A percentile compares a stretch with the other conserved stretches of the same genome.
Conservation (phyloP, 2,888 invertebrate species). For the Syrphus vitripennis region DNA sequence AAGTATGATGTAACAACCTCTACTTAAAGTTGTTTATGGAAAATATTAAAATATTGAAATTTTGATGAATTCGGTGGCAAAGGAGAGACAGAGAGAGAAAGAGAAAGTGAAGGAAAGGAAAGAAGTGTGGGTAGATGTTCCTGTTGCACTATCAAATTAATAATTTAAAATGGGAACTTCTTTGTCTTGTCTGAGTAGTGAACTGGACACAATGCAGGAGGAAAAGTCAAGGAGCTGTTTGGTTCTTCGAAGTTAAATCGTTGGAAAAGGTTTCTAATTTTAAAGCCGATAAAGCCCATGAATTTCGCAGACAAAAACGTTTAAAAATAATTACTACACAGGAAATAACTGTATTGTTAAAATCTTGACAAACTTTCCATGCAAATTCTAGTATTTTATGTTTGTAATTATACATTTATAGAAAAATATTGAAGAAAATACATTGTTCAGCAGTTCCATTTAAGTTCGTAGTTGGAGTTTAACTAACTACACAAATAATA, state of each 20-base stretch:
- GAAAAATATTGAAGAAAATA: too few species aligned
- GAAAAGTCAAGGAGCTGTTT: not conserved
- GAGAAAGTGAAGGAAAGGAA: not conserved
- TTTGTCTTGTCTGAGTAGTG: not conserved
- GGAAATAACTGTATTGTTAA: too few species aligned
- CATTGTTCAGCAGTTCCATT: too few species aligned
- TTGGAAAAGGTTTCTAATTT: not conserved
- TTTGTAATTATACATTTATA: too few species aligned
- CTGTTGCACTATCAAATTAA: slow-evolving; percentile 31
- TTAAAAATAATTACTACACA: too few species aligned
- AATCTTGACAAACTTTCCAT: too few species aligned
- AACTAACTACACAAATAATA: too few species aligned
- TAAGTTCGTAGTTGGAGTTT: too few species aligned
- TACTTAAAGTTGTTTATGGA: not conserved
- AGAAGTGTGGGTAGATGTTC: not conserved
- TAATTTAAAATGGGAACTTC: slow-evolving; percentile 23
- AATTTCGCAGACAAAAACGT: not conserved
- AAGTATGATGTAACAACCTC: not conserved
- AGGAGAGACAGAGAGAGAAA: not conserved
- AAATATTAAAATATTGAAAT: not conserved
- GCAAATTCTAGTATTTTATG: too few species aligned
- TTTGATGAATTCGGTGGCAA: not conserved
- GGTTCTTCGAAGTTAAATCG: not conserved
- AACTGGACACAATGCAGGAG: not conserved
- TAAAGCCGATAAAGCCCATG: not conserved